Base-by-base conservation (phyloP, 2,888 invertebrate genomes). In the Alloplasta piceator region DNA sequence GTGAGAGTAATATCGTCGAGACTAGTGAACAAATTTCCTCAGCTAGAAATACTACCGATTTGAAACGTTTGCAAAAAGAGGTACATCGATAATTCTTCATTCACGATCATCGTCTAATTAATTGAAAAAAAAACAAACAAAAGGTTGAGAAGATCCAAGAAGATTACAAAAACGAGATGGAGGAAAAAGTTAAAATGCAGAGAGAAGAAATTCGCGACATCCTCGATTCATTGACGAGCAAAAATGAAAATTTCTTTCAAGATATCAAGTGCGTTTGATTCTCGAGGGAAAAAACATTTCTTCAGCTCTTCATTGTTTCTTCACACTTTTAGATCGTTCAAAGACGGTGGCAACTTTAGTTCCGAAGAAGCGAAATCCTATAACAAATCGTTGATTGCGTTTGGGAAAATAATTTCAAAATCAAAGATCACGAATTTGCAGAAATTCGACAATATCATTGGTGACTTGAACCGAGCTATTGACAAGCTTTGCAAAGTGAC, bases 311-410 rank as follows among this genome's bases (percentile, higher is more conserved):
- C 26, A 68, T 4, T 64, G 9, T 64, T 60, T 50, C 26, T 12
- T 7, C 14, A 14, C 14, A 39, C 16, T 26, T n/a, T 7, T 46
- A 86, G 86, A 70, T 80, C 80, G 6, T 86, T 86, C 70, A 75
- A 82, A 66, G 79, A 86, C 6, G 84, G 83, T 56, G 86, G 86
- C 60, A 84, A 78, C 73, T 86, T 75, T 10, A 71, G 77, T 16
- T n/a, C 38, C 0, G 84, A 82, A 48, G 86, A 86, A 80, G 71
- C 75, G 0, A 85, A 83, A 56, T 63, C 68, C 10, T 71, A 72
- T 39, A 73, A 70, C 6, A 85, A 84, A 66, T 77, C 80, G 52
- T 58, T 82, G 4, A 67, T 16, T 12, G 36, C 14, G 5, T 78
- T 79, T 5, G 38, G 43, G 2, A 84, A 86, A 82, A 56, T 6